Evolutionary conservation across 2,888 invertebrate species (phyloP).

Genomic region (Nephrotoma flavescens): DNA sequence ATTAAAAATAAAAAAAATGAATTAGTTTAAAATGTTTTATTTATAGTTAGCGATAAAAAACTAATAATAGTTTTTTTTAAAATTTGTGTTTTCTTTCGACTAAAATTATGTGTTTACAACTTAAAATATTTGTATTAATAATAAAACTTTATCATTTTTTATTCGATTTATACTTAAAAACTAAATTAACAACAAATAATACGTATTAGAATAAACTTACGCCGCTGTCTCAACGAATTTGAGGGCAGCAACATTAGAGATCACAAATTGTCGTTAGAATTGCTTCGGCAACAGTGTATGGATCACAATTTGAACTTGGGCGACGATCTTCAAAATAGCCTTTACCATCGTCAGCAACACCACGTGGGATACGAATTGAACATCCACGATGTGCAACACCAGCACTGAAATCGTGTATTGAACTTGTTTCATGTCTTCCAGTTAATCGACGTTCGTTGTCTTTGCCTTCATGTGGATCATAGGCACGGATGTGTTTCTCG

Average conservation of each 20-base stretch:
- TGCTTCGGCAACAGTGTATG: conserved; percentile 74
- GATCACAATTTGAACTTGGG: conserved; percentile 86
- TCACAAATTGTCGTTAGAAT: conserved; percentile 73
- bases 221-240: not conserved
- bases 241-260: conserved; percentile 26
- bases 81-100: not conserved
- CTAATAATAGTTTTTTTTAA: not conserved
- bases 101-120: not conserved
- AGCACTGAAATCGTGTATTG: conserved; percentile 86
- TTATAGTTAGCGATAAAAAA: not conserved
- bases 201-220: not conserved
- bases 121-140: not conserved
- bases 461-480: conserved; percentile 89
- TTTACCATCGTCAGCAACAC: conserved; percentile 77
- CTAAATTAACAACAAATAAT: not conserved
- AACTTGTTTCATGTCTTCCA: conserved; percentile 91
- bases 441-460: conserved; percentile 94
- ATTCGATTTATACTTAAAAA: not conserved
- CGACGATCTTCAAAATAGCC: conserved; percentile 95
- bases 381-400: conserved; percentile 89
- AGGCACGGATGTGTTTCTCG: conserved; percentile 85
- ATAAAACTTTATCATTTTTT: not conserved
- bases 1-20: no score
- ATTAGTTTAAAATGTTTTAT: not conserved
- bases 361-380: conserved; percentile 87